Evolutionary conservation across 2,797 vertebrate species (phyloP), one percentile per base, ranked within the genome.

Genomic region (Xenops minutus): DNA sequence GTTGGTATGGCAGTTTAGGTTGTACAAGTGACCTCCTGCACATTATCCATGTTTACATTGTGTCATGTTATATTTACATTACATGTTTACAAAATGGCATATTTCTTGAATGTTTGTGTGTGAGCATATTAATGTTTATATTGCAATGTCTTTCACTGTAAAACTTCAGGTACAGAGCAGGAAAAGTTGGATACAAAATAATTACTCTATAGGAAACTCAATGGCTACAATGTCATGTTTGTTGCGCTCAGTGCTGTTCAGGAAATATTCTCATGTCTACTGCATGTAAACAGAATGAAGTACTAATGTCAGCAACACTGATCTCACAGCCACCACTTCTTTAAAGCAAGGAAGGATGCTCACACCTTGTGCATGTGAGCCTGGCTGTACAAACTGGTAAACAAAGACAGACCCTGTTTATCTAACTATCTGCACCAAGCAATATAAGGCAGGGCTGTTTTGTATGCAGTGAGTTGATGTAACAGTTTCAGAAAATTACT

Each of bases 221-320:
- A 8, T 7, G 32, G 56, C 64, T 71, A 74, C 67, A 78, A 52
- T 77, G 19, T 77, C 14, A 61, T 11, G 13, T 74, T 52, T 85
- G 41, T 62, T 71, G 39, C 5, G 13, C 46, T 61, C 8, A 4
- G 3, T 29, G 8, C 12, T 62, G 24, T 49, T 81, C 24, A 64
- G 26, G 26, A 74, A 80, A 56, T 9, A 59, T 8, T 8, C 4
- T 36, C 48, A 76, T 4, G 13, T 30, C 21, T 75, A 44, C 67
- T 56, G 34, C 11, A 62, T 4, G 34, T 9, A 43, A 91, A 68
- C 20, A 92, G 32, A 58, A 92, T 2, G 10, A 88, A 22, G 41
- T 9, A 36, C 20, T 68, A 39, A 68, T 36, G 64, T 36, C 68
- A 59, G 39, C 34, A 77, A 52, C 0, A 0, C 8, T 3, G 55